phyloP scores from a whole-genome alignment of 1,140 invertebrate genomes.

The Aphaenogaster floridana region DNA sequence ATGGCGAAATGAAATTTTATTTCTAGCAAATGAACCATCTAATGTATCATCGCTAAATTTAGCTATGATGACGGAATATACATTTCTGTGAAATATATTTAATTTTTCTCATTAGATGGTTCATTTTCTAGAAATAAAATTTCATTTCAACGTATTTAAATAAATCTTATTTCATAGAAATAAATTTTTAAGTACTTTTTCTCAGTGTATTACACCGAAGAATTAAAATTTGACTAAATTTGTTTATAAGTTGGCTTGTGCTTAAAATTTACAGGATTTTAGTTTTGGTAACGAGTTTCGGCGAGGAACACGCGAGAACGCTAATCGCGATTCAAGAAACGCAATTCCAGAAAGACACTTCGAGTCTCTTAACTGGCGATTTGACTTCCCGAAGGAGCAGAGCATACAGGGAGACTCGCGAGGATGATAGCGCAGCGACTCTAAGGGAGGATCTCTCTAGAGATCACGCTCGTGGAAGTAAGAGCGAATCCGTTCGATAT shows the following conservation, averaged over 20 bases:
- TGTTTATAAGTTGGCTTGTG: background rate
- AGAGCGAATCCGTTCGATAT: conserved; percentile 44
- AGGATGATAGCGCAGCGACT: background rate
- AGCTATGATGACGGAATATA: no score
- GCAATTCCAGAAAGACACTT: background rate
- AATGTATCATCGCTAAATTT: no score
- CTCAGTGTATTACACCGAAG: background rate
- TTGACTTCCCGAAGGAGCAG: conserved; percentile 17
- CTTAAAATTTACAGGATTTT: background rate
- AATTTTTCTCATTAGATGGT: no score
- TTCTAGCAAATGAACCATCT: no score
- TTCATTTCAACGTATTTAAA: no score
- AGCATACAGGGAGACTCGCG: background rate
- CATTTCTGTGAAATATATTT: no score
- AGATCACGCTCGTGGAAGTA: conserved; percentile 48
- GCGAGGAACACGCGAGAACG: background rate
- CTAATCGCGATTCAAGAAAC: conserved; percentile 28
- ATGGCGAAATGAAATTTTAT: no score
- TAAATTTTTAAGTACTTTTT: no score
- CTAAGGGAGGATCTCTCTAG: background rate
- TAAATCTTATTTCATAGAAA: no score
- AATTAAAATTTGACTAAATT: background rate
- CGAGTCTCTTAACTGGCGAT: conserved; percentile 45
- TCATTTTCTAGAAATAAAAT: no score
- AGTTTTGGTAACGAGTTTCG: background rate